Base-by-base conservation (phyloP, 2,888 invertebrate genomes). In the Cremastinae sp. region DNA sequence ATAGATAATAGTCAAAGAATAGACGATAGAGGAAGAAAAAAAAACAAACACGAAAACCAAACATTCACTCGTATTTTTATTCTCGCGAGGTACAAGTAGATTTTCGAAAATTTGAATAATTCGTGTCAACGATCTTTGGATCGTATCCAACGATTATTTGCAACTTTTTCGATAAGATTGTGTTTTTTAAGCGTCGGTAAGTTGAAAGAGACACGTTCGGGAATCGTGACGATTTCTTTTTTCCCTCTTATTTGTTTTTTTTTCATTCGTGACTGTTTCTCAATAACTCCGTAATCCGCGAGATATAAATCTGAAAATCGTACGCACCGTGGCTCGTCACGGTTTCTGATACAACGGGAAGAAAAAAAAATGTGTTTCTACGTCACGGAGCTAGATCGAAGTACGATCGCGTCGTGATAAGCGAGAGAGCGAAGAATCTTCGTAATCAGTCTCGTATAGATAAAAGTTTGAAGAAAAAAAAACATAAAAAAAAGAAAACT, bases 401-500 rank as follows among this genome's bases (percentile, higher is more conserved):
- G 37, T 61, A n/a, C 22, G 62, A 68, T 62, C 49, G 41, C 74
- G 49, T 16, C 56, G 22, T 28, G 68, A 74, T 74, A 74, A 68
- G 18, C 2, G 39, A 20, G 7, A 14, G 22, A 3, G 8, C 14
- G 14, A 16, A 16, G 45, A 22, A 62, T 62, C n/a, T 51, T 49
- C 41, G 56, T 61, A 68, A 68, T 74, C 61, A 49, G 37, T n/a
- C 39, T 45, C 47, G 47, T 14, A 56, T 28, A 39, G 66, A 73
- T 56, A 74, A 74, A 59, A 3, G 28, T 0, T 56, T 9, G 41
- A 43, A 45, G 4, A 56, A 18, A 18, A 51, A 43, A 2, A 16
- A 47, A 14, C 12, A 59, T 22, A 53, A 12, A 22, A 37, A 45
- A 14, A 61, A 10, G 45, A 2, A 1, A 28, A 28, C 28, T 2